Base-by-base conservation (phyloP, 2,797 vertebrate genomes). In the Galago senegalensis region DNA sequence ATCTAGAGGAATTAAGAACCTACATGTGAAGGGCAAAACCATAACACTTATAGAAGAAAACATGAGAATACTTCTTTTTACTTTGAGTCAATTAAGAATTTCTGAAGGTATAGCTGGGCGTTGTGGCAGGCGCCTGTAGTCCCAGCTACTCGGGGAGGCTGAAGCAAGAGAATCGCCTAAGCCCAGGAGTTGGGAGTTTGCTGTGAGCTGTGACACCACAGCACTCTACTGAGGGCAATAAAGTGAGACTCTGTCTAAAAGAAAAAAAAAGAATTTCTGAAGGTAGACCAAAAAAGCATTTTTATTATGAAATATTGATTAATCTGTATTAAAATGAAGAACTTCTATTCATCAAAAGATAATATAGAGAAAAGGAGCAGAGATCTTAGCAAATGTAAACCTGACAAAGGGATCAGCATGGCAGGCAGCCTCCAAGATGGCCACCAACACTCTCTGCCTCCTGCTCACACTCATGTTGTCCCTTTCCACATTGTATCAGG, bases 251-350 rank as follows among this genome's bases (percentile, higher is more conserved):
- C 40, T 40, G 40, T 40, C 40, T 40, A 40, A 40, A 40, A 40
- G 5, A 40, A 40, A 40, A 40, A 40, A 40, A 40, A 72, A 65
- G 72, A 95, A 83, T 94, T 89, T 89, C 53, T 96, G 76, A 85
- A 72, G 61, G 27, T 85, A 88, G 31, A 46, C 21, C 37, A 17
- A 61, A 96, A 93, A 89, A 34, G 20, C 25, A 89, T 34, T 82
- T 89, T 82, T 89, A 43, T 61, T 91, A 61, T 16, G 21, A 87
- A 87, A 89, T 14, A 29, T 2, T 72, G 43, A 20, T 46, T 29
- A 23, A 61, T 77, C 56, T 63, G 21, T 23, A 87, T 87, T 84
- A 95, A 92, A 94, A 93, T 65, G 31, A 90, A 88, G 5, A 95
- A 70, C 23, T 79, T 90, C 17, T 58, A 58, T 29, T 96, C 70